phyloP scores from a whole-genome alignment of 2,888 invertebrate genomes.

The Pandemis corylana region DNA sequence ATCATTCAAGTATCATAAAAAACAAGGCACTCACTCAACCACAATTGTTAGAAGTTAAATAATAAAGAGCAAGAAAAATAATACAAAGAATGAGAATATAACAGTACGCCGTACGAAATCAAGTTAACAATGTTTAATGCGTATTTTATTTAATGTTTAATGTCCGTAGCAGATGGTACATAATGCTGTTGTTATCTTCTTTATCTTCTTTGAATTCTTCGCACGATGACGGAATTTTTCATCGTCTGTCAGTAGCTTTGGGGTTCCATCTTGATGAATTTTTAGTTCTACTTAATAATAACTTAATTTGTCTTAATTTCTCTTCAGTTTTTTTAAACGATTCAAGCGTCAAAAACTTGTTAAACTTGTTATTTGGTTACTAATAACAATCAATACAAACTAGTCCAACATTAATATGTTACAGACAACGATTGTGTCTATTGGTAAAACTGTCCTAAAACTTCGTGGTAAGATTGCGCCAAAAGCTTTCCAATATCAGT shows the following conservation, averaged over 20 bases:
- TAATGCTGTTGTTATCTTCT: conserved; percentile 14
- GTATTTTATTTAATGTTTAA: conserved; percentile 28
- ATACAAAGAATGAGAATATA: conserved; percentile 19
- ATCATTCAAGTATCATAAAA: neutral
- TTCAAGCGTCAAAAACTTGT: too few relatives aligned
- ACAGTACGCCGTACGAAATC: conserved; percentile 5
- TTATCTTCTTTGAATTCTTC: conserved; percentile 14
- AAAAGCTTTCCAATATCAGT: neutral
- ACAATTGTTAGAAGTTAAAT: conserved; percentile 7
- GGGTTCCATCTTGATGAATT: conserved; percentile 2
- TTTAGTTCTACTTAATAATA: too few relatives aligned
- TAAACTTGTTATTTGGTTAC: too few relatives aligned
- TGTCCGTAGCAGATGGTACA: conserved; percentile 17
- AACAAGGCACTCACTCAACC: neutral
- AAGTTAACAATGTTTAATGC: conserved; percentile 12
- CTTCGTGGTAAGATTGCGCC: too few relatives aligned
- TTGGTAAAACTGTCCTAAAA: too few relatives aligned
- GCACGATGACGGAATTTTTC: conserved; percentile 22
- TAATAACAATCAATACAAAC: too few relatives aligned
- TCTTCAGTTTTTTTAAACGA: too few relatives aligned
- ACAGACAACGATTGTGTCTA: too few relatives aligned
- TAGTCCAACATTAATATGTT: too few relatives aligned
- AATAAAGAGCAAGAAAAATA: neutral
- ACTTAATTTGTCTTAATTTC: too few relatives aligned
- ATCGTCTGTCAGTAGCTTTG: neutral